Conservation (phyloP, 2,113 vertebrate genomes). For the Rissa tridactyla region DNA sequence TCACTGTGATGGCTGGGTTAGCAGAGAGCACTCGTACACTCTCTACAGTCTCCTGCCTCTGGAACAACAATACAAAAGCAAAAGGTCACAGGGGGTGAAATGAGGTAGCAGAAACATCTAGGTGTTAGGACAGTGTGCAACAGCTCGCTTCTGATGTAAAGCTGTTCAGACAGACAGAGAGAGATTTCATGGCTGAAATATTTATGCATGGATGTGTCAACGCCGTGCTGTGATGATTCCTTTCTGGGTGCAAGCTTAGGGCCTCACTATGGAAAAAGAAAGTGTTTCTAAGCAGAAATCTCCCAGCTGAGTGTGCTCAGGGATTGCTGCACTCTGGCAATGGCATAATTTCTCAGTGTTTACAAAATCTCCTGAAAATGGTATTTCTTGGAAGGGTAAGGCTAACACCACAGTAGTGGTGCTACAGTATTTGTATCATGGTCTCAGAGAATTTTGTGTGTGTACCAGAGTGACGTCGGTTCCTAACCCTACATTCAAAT, state of each 20-base stretch:
- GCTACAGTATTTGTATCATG: neutral
- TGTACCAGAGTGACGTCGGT: neutral
- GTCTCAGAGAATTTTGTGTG: neutral
- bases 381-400: neutral
- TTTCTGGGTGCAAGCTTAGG: neutral
- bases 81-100: neutral
- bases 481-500: neutral
- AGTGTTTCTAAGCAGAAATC: neutral
- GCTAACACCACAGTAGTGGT: neutral
- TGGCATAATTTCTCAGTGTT: fast-evolving
- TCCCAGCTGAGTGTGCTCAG: neutral
- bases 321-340: neutral
- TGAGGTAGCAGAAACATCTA: neutral
- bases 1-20: neutral
- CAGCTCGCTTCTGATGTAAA: neutral
- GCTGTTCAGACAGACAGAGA: neutral
- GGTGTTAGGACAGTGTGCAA: neutral
- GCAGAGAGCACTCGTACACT: neutral
- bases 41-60: neutral
- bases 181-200: neutral
- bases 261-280: neutral
- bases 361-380: neutral
- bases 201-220: neutral
- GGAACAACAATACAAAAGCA: neutral
- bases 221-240: neutral